Evolutionary conservation across 2,797 vertebrate genomes (phyloP).

Genomic region (Rhinichthys osculus): DNA sequence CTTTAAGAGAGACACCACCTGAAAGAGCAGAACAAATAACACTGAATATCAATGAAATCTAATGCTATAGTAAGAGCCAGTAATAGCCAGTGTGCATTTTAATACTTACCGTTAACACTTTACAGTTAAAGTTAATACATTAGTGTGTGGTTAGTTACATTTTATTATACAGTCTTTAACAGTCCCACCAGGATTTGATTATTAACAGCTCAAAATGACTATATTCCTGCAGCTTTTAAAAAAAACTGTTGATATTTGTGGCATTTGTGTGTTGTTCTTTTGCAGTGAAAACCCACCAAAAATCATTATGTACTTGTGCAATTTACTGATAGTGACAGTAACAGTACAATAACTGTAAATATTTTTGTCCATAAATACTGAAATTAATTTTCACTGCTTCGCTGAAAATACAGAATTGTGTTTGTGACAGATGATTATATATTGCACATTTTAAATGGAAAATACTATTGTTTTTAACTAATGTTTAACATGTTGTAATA

Average conservation of each 20-base stretch:
- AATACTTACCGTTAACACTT: neutral
- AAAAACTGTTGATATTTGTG: neutral
- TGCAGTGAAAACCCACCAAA: neutral
- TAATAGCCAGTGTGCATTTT: neutral
- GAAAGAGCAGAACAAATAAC: conserved; percentile 31
- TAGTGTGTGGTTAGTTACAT: neutral
- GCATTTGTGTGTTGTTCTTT: neutral
- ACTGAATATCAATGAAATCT: neutral
- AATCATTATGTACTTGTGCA: neutral
- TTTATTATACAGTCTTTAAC: neutral
- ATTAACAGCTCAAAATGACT: neutral
- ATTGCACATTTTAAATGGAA: no score
- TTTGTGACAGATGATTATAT: neutral
- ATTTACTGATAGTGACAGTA: neutral
- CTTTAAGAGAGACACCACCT: conserved; percentile 83
- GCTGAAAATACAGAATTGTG: neutral
- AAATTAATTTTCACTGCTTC: neutral
- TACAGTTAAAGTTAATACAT: neutral
- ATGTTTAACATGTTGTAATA: neutral
- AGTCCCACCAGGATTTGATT: neutral
- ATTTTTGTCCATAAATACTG: neutral
- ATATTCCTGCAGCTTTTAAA: neutral
- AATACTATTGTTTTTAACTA: neutral
- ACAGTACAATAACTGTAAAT: neutral
- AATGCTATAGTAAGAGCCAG: neutral